Percentiles rank a stretch among this genome's conserved stretches.
phyloP scores from a whole-genome alignment of 2,888 invertebrate genomes.

The Drosophila nigricruria region DNA sequence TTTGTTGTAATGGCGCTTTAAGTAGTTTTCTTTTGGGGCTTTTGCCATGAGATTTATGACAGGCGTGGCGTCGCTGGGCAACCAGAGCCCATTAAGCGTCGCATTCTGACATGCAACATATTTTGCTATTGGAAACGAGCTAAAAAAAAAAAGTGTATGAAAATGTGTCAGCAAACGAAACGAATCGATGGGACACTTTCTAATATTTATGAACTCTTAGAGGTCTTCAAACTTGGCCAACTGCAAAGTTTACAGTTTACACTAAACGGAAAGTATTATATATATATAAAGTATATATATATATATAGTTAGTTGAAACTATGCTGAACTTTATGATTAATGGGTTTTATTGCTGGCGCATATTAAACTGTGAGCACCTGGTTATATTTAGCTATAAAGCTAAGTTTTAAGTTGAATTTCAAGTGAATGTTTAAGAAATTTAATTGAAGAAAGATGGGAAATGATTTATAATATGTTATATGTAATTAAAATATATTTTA shows the following conservation, averaged over 20 bases:
- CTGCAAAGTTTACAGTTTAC: neutral
- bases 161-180: conserved; percentile 47
- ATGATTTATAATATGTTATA: no score
- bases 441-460: no score
- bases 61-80: conserved; percentile 26
- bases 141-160: conserved; percentile 15
- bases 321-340: conserved; percentile 1
- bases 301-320: neutral
- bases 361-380: neutral
- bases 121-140: conserved; percentile 46
- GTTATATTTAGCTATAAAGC: neutral
- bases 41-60: conserved; percentile 72
- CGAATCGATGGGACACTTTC: conserved; percentile 52
- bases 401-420: neutral
- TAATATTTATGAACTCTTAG: conserved; percentile 22
- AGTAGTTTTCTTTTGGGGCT: conserved; percentile 77
- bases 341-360: neutral
- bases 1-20: conserved; percentile 81
- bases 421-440: no score
- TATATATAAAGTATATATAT: neutral
- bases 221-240: conserved; percentile 6
- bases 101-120: conserved; percentile 64
- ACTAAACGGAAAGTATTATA: neutral
- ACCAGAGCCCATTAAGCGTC: conserved; percentile 37
- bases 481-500: no score